Evolutionary conservation across 2,113 vertebrate genomes (phyloP).

Genomic region (Naja naja): DNA sequence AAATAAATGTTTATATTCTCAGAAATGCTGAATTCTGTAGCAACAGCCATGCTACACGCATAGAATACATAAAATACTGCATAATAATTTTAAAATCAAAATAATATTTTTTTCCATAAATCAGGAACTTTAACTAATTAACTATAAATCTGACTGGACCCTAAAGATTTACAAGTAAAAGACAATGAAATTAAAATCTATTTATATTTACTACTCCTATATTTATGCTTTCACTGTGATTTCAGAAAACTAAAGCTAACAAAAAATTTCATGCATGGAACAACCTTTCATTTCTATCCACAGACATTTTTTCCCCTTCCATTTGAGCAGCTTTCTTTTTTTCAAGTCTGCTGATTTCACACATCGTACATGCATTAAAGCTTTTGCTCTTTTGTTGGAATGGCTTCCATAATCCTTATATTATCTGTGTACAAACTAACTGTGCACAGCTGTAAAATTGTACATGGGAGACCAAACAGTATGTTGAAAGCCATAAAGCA

Average conservation of each 20-base stretch:
- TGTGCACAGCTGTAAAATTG: slow-evolving; percentile 29
- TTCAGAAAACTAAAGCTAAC: neutral
- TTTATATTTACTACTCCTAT: neutral
- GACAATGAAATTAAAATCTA: neutral
- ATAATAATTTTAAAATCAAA: neutral
- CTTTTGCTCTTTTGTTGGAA: slow-evolving; percentile 32
- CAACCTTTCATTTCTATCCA: neutral
- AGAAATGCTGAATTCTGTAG: neutral
- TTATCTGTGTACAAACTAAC: slow-evolving; percentile 40
- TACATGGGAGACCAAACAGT: slow-evolving; percentile 21
- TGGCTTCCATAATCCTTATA: slow-evolving; percentile 30
- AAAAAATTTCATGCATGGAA: neutral
- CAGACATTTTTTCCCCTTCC: neutral
- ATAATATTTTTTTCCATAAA: neutral
- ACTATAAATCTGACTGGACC: neutral
- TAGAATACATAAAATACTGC: neutral
- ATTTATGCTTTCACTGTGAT: neutral
- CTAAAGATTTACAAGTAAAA: neutral
- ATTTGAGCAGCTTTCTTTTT: neutral
- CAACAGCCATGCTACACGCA: neutral
- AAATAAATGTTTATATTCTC: neutral
- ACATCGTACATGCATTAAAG: slow-evolving; percentile 6
- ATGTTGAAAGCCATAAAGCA: slow-evolving; percentile 43
- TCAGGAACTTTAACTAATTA: neutral
- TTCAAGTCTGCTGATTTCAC: neutral